phyloP scores from a whole-genome alignment of 1,140 invertebrate genomes.

The Delia radicum region DNA sequence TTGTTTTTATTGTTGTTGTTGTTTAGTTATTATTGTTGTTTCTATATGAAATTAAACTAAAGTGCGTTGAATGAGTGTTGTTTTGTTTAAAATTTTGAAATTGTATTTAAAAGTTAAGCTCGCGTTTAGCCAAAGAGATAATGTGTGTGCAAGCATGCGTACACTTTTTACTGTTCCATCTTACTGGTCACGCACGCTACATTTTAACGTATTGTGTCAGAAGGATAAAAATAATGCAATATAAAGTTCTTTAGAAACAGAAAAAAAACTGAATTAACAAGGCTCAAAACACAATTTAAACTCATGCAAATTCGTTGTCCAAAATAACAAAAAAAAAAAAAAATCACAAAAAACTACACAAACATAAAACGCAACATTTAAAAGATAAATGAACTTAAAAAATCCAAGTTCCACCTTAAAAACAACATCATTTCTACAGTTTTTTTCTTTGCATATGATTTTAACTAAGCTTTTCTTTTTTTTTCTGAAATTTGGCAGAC shows the following conservation, averaged over 20 bases:
- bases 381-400: slow-evolving; percentile 5
- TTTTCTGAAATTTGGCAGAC: slow-evolving; percentile 9
- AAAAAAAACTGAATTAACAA: slow-evolving; percentile 10
- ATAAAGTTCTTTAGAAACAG: not conserved
- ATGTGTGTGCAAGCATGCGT: slow-evolving; percentile 23
- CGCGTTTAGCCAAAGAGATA: slow-evolving; percentile 10
- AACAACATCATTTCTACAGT: not conserved
- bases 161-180: slow-evolving; percentile 23
- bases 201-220: not conserved
- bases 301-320: slow-evolving; percentile 20
- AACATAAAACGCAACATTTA: slow-evolving; percentile 22
- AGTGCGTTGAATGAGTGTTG: not conserved
- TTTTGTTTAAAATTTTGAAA: not conserved
- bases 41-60: not conserved
- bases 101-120: not conserved
- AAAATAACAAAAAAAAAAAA: not conserved
- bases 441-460: not conserved
- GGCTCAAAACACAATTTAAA: slow-evolving; percentile 21
- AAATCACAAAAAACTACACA: not conserved
- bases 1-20: not conserved
- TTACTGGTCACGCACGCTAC: not conserved
- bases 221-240: not conserved
- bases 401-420: not conserved
- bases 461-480: not conserved
- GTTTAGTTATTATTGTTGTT: not conserved